Evolutionary conservation across 2,113 vertebrate species (phyloP).

Genomic region (Microcebus griseorufus): DNA sequence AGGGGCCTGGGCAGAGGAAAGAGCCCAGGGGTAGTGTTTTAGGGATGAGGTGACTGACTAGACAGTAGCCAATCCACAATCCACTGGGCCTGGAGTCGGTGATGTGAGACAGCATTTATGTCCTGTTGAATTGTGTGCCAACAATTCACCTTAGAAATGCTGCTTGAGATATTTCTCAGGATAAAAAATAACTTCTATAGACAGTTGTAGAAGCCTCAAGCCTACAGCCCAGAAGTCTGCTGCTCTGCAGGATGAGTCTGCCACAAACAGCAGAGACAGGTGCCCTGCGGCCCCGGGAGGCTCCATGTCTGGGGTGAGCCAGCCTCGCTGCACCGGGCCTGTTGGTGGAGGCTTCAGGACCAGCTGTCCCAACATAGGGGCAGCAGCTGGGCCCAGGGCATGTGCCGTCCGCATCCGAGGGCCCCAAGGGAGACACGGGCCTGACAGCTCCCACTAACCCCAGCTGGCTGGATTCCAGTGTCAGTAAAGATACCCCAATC

Average conservation of each 20-base stretch:
- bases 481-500: background rate
- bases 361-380: background rate
- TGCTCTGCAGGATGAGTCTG: background rate
- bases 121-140: background rate
- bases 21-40: too few species aligned
- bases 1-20: too few species aligned
- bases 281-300: accelerated
- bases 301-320: background rate
- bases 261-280: too few species aligned
- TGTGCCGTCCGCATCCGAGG: background rate
- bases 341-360: too few species aligned
- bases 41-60: background rate
- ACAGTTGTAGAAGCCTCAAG: background rate
- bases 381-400: background rate
- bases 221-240: background rate
- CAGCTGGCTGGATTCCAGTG: background rate
- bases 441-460: background rate
- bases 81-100: too few species aligned
- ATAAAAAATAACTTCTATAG: background rate
- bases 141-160: background rate
- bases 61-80: too few species aligned
- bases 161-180: background rate
- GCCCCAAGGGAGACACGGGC: accelerated
- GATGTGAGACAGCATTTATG: background rate
- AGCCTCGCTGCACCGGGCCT: background rate